phyloP scores from a whole-genome alignment of 2,113 vertebrate species.

The Cephalopterus ornatus region DNA sequence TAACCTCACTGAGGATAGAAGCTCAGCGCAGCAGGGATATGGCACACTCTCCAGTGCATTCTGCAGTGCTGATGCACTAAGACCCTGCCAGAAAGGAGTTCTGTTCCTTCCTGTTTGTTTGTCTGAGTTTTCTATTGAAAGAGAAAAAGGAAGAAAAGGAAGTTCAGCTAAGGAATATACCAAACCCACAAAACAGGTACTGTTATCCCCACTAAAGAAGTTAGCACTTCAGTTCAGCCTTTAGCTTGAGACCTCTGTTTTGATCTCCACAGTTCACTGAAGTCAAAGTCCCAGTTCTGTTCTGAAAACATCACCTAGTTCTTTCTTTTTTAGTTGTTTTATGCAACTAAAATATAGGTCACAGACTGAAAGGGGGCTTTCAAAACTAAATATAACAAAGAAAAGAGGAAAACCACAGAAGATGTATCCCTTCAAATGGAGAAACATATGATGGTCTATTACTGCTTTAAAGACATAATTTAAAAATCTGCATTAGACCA shows the following conservation, averaged over 20 bases:
- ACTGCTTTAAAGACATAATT: not conserved
- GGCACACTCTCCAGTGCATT: not conserved
- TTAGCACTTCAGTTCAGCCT: not conserved
- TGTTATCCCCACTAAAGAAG: not conserved
- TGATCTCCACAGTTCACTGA: not conserved
- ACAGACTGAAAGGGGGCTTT: not conserved
- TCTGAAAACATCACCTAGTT: not conserved
- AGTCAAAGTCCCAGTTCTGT: not conserved
- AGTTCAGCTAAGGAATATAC: not conserved
- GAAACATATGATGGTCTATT: not conserved
- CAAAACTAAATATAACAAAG: not conserved
- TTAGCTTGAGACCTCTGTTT: not conserved
- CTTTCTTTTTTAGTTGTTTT: not conserved
- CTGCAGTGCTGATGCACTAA: not conserved
- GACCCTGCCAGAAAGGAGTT: not conserved
- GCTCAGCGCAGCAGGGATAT: not conserved
- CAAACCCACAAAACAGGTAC: not conserved
- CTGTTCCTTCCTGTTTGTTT: not conserved
- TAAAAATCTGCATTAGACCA: not conserved
- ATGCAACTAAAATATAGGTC: not conserved
- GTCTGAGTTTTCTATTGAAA: not conserved
- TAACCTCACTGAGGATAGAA: not conserved
- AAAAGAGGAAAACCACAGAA: not conserved
- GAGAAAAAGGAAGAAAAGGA: not conserved
- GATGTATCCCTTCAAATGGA: not conserved